Base-by-base conservation (phyloP, 2,113 vertebrate genomes). In the Raphicerus campestris region DNA sequence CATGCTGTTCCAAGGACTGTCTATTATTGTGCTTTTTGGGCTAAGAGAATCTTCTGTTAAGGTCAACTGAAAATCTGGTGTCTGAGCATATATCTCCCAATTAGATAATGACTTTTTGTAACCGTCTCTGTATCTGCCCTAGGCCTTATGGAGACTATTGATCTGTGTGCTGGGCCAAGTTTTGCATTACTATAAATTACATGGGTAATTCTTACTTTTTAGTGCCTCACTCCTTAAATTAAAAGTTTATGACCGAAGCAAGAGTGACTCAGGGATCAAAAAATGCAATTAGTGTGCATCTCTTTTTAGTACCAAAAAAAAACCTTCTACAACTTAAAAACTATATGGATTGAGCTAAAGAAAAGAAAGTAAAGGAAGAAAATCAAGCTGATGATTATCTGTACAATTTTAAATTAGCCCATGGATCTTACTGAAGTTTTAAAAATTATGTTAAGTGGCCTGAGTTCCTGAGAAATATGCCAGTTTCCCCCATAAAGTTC, bases 141-240 rank as follows among this genome's bases (percentile, higher is more conserved):
- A 32, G 49, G 45, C 47, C 83, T 97, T 93, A 28, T 51, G 81
- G 66, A 95, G 82, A 83, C 84, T 90, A 98, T 98, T 83, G 95
- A 97, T 98, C 51, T 60, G 85, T 47, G 86, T 30, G 3, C 13
- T 22, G 94, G 87, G 96, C 97, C 97, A 98, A 96, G 70, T 93
- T 96, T 80, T 97, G 61, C 96, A 98, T 98, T 98, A 97, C 90
- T 93, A 8, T 94, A 97, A 98, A 97, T 97, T 73, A 90, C 88
- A 95, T 56, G 90, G 66, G 55, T 47, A 70, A 58, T 86, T 81
- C 82, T 95, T 87, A n/a, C 53, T 42, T 93, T 93, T 93, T 90
- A 90, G 45, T 88, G 84, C 56, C 70, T 92, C 32, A 13, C 4
- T 94, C 19, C 49, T 95, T 84, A 94, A 97, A 96, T 89, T 95